These are phyloP conservation scores for Ochotona curzoniae DNA, from an alignment of 2,113 vertebrate genomes.

Conservation along the genomic window DNA sequence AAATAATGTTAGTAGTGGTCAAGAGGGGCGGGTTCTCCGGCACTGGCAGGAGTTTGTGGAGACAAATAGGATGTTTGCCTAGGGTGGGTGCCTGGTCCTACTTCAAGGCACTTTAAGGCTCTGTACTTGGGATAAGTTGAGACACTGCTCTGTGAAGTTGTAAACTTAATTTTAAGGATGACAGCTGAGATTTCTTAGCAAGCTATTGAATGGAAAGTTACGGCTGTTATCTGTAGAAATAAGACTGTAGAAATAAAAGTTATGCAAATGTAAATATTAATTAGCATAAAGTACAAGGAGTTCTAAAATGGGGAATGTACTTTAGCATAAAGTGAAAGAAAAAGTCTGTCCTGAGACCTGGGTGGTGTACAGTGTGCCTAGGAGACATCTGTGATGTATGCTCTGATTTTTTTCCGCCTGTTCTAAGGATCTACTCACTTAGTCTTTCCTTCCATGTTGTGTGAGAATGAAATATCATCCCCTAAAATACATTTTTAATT, in stretches of 20 bases:
- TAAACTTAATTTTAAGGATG: background rate
- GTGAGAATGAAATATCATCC: background rate
- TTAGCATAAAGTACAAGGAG: background rate
- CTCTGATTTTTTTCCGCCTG: background rate
- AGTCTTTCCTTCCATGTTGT: background rate
- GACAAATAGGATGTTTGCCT: background rate
- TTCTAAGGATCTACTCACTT: background rate
- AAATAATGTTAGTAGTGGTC: background rate
- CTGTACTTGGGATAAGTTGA: background rate
- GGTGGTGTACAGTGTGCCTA: background rate
- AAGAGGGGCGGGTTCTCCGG: background rate
- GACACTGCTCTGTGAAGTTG: background rate
- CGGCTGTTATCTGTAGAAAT: conserved; percentile 6
- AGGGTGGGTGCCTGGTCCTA: background rate
- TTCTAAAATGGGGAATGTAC: background rate
- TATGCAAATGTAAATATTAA: background rate
- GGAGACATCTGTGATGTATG: background rate
- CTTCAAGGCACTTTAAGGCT: background rate
- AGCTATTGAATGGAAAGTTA: background rate
- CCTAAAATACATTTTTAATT: background rate
- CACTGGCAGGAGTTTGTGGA: background rate
- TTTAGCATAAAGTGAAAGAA: background rate
- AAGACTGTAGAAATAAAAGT: background rate
- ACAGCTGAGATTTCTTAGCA: background rate
- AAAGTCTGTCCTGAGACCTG: background rate